Evolutionary conservation across 2,888 invertebrate genomes (phyloP).

Genomic region (Aphidoletes aphidimyza): DNA sequence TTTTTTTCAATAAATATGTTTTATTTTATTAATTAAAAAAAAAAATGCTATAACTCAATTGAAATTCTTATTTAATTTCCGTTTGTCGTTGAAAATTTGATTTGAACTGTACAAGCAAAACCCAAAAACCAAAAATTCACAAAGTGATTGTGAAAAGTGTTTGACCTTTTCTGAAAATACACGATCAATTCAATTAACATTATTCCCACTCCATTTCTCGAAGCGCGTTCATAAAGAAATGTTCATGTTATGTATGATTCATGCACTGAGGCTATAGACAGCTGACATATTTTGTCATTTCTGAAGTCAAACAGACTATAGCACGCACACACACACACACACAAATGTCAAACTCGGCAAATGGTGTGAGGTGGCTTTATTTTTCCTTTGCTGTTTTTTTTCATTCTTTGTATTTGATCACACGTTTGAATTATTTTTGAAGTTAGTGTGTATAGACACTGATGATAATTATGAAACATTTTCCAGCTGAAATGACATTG

Average conservation of each 20-base stretch:
- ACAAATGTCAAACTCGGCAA: neutral
- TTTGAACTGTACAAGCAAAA: neutral
- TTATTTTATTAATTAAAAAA: neutral
- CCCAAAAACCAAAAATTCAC: too few species aligned
- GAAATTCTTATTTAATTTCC: neutral
- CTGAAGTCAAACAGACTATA: too few species aligned
- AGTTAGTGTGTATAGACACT: neutral
- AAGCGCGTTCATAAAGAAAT: neutral
- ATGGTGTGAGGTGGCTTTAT: too few species aligned
- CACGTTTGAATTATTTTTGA: neutral
- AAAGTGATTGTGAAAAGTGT: neutral
- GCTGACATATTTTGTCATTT: too few species aligned
- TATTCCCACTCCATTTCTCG: neutral
- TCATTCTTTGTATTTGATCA: conserved; percentile 26
- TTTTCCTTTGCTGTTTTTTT: too few species aligned
- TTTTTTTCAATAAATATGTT: neutral
- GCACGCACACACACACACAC: too few species aligned
- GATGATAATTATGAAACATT: conserved; percentile 14
- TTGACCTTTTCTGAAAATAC: neutral
- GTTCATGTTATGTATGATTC: neutral
- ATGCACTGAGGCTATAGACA: too few species aligned
- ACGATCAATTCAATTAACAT: conserved; percentile 10
- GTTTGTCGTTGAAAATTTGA: neutral
- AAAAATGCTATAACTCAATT: neutral
- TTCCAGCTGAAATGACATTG: conserved; percentile 18